phyloP scores from a whole-genome alignment of 2,797 vertebrate genomes.

The Pitangus sulphuratus region DNA sequence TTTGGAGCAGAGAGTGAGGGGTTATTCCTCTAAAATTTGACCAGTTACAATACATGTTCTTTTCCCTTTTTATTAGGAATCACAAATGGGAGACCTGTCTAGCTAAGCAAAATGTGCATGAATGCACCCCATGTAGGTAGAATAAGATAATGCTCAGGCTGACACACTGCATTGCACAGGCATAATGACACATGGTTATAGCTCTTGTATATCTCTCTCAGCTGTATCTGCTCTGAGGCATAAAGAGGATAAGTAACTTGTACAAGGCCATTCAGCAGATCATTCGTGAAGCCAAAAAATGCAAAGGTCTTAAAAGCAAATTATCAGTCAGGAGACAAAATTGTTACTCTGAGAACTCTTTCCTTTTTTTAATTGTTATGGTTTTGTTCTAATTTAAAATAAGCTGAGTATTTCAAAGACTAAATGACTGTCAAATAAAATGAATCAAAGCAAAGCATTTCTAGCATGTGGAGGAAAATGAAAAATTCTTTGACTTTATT shows the following conservation, averaged over 20 bases:
- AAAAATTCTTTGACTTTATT: neutral
- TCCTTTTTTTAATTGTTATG: neutral
- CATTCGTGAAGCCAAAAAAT: neutral
- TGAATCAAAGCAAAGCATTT: neutral
- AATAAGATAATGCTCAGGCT: neutral
- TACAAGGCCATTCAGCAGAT: constrained; percentile 39
- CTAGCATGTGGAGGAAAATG: neutral
- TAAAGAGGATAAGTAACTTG: constrained; percentile 37
- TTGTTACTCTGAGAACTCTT: neutral
- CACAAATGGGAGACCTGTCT: neutral
- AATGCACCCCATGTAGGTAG: neutral
- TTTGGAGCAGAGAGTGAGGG: neutral
- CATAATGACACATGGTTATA: constrained; percentile 37
- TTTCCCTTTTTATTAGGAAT: neutral
- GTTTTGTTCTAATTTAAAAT: neutral
- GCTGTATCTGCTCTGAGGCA: constrained; percentile 24
- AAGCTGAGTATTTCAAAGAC: neutral
- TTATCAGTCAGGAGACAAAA: neutral
- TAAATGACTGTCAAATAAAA: neutral
- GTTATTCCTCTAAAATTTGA: neutral
- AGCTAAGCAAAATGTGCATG: constrained; percentile 17
- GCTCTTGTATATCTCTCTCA: neutral
- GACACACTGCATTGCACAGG: neutral
- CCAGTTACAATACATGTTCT: neutral
- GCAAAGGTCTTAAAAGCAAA: constrained; percentile 4